Evolutionary conservation across 2,113 vertebrate genomes (phyloP).

Genomic region (Tautogolabrus adspersus): DNA sequence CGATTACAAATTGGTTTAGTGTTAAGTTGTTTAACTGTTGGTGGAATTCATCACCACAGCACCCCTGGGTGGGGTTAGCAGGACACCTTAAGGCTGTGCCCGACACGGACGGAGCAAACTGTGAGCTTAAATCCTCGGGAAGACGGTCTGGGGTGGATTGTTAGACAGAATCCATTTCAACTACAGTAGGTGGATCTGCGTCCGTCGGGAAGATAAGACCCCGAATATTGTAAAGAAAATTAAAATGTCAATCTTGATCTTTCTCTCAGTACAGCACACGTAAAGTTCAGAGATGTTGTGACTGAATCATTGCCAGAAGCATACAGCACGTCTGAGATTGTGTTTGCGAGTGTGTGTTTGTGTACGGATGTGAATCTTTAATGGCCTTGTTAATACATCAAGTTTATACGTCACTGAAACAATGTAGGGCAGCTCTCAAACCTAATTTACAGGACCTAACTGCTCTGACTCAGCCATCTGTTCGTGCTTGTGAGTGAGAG

Average conservation of each 20-base stretch:
- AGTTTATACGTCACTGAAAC: conserved; percentile 52
- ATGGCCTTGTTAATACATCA: conserved; percentile 51
- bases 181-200: too few species aligned
- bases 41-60: too few species aligned
- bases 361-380: conserved; percentile 24
- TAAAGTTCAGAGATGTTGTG: conserved; percentile 11
- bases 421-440: conserved; percentile 52
- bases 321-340: background rate
- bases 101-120: too few species aligned
- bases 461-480: conserved; percentile 57
- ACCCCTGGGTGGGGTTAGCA: too few species aligned
- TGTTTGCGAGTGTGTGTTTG: conserved; percentile 3
- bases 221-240: too few species aligned
- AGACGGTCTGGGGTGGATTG: too few species aligned
- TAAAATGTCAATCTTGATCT: background rate
- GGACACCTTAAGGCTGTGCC: too few species aligned
- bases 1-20: too few species aligned
- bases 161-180: too few species aligned
- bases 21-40: too few species aligned
- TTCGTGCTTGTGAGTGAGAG: background rate
- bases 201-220: too few species aligned
- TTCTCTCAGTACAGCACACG: background rate
- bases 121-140: too few species aligned
- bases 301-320: conserved; percentile 12
- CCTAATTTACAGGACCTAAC: conserved; percentile 52